These are phyloP conservation scores for Folsomia manolachei DNA, from an alignment of 2,888 invertebrate genomes.

Conservation along the genomic window DNA sequence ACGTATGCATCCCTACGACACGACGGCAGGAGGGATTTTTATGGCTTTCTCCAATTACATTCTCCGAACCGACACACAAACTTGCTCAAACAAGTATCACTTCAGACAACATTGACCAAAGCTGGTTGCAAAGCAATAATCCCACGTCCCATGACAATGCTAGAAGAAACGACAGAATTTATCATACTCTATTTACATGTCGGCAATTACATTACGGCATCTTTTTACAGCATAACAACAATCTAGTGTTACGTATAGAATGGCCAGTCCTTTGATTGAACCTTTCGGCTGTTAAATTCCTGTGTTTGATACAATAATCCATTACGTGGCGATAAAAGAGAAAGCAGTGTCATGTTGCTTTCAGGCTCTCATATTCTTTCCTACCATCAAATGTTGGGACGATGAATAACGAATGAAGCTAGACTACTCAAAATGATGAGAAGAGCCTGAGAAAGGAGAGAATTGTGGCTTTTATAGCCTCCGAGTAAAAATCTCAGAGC, in stretches of 20 bases:
- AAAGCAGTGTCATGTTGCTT: background rate
- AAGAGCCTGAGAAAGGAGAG: background rate
- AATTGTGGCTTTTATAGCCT: background rate
- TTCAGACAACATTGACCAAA: background rate
- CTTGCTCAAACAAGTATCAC: too few relatives aligned
- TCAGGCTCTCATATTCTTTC: too few relatives aligned
- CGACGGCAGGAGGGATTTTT: background rate
- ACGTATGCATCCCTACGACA: too few relatives aligned
- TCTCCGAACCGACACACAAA: background rate
- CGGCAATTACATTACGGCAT: conserved; percentile 1
- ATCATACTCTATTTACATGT: background rate
- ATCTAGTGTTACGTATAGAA: too few relatives aligned
- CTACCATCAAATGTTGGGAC: background rate
- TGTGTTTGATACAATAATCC: conserved; percentile 5
- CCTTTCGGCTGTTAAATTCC: background rate
- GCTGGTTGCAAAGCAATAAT: background rate
- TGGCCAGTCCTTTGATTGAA: background rate
- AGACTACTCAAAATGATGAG: background rate
- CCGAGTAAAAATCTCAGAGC: conserved; percentile 15
- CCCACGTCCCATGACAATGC: background rate
- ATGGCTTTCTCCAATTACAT: background rate
- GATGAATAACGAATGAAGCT: conserved; percentile 19
- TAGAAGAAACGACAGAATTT: background rate
- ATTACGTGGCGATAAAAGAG: background rate
- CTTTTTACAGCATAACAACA: too few relatives aligned